Evolutionary conservation across 2,888 invertebrate genomes (phyloP), one percentile per base, ranked within the genome.

Genomic region (Drosophila longiperda): DNA sequence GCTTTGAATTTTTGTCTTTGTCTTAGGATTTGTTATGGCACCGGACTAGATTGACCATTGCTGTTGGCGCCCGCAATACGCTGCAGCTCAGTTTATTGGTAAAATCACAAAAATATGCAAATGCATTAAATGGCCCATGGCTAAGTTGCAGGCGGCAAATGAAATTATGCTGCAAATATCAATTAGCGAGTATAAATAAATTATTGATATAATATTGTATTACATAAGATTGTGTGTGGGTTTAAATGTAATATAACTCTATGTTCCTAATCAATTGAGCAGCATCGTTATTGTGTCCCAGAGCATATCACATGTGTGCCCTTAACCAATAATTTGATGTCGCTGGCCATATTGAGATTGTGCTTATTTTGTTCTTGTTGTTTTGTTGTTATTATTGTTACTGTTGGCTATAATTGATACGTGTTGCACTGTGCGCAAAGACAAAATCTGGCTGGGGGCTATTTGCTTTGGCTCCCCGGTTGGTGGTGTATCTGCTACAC

Each of bases 391-490:
- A 45, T 23, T 45, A 23, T 45, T 45, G 23, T 45, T 67, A 66
- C 66, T 61, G 77, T 62, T 66, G 68, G 52, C 65, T 75, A 90
- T 90, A 86, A 86, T 90, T 86, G 86, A 86, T 86, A 90, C 87
- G 87, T 90, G 90, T 81, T 86, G 82, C 89, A 78, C 75, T 75
- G 90, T 66, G 82, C 82, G 73, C 89, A 90, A 85, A 90, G 89
- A 89, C 91, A 89, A 91, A 78, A 90, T 89, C 88, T 89, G 79
- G 63, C 89, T 74, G 70, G 65, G 49, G 88, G 89, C 82, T 89
- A 82, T 89, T 89, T 89, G 80, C 85, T 91, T 87, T 88, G 73
- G 78, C 75, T 73, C 58, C 65, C 77, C 72, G 74, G 62, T 52
- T 64, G 60, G 50, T 61, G 66, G 65, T 73, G 74, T 61, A 71